Conservation (phyloP, 2,797 vertebrate genomes). For the Dromococcyx pavoninus region DNA sequence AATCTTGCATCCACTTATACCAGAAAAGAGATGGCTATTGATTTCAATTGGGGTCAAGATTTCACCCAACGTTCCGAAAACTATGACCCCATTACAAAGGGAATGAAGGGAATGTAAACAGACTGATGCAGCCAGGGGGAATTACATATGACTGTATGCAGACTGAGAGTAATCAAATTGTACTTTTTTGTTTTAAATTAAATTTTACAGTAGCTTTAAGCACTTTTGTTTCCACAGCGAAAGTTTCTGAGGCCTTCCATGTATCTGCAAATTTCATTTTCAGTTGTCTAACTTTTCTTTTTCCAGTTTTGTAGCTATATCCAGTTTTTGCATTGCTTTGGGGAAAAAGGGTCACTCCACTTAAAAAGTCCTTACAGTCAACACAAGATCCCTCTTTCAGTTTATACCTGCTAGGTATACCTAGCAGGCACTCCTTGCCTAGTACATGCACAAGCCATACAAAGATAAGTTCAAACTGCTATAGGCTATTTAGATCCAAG, state of each 20-base stretch:
- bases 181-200: not conserved
- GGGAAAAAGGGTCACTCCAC: not conserved
- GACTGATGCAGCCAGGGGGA: not conserved
- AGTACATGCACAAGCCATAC: not conserved
- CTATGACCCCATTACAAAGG: not conserved
- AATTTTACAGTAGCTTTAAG: not conserved
- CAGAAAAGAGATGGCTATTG: not conserved
- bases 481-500: not conserved
- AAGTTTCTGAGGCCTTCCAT: conserved; percentile 8
- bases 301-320: not conserved
- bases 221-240: not conserved
- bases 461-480: not conserved
- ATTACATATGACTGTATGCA: not conserved
- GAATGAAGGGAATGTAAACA: not conserved
- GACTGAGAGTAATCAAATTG: not conserved
- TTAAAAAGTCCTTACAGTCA: not conserved
- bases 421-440: not conserved
- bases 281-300: not conserved
- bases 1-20: not conserved
- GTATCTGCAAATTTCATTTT: not conserved
- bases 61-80: not conserved
- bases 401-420: not conserved
- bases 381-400: not conserved
- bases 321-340: not conserved
- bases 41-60: not conserved